These are phyloP conservation scores for Quadroppia sp. DNA, from an alignment of 2,888 invertebrate genomes.

Conservation along the genomic window DNA sequence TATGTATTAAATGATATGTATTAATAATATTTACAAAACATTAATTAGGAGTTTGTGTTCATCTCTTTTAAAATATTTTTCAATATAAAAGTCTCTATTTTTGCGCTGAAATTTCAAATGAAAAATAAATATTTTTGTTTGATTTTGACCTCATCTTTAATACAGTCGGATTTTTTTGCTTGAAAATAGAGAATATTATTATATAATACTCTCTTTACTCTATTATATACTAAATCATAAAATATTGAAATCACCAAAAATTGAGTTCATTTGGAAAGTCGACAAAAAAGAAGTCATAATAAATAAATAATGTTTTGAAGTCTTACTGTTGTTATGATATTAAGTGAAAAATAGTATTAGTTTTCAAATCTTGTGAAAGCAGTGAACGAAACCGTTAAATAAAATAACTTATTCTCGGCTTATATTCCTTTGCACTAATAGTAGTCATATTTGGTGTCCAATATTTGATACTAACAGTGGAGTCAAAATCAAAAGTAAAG, in stretches of 20 bases:
- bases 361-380: neutral
- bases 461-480: neutral
- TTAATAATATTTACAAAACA: too few relatives aligned
- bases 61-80: too few relatives aligned
- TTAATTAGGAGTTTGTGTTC: too few relatives aligned
- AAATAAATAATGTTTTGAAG: neutral
- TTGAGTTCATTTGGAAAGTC: neutral
- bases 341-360: neutral
- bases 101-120: too few relatives aligned
- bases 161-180: too few relatives aligned
- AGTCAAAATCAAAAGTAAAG: neutral
- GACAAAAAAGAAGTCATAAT: neutral
- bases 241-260: conserved; percentile 6
- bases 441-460: neutral
- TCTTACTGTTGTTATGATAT: neutral
- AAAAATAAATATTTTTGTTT: too few relatives aligned
- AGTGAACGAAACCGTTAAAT: neutral
- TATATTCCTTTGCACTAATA: neutral
- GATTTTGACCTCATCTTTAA: too few relatives aligned
- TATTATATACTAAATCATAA: neutral
- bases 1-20: too few relatives aligned
- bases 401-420: neutral
- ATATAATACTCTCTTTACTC: too few relatives aligned
- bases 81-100: too few relatives aligned
- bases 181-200: too few relatives aligned